A percentile compares a stretch with the other conserved stretches of the same genome.
Evolutionary conservation across 1,140 invertebrate species (phyloP).

Genomic region (Drosophila subpulchrella): DNA sequence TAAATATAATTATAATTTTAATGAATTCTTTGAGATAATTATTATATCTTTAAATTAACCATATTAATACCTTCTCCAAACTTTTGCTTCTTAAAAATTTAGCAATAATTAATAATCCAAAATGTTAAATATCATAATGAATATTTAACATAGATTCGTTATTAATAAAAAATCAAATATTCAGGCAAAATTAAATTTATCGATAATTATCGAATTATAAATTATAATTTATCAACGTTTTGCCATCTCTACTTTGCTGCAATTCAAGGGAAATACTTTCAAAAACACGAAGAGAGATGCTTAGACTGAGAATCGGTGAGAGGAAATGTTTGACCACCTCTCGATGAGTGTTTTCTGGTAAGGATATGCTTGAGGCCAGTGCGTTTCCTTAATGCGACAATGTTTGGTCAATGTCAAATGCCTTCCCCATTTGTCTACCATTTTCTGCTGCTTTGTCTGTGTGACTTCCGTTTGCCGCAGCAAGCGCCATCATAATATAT

Average conservation of each 20-base stretch:
- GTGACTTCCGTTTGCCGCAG: constrained; percentile 56
- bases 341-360: constrained; percentile 20
- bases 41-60: no score
- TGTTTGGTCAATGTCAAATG: constrained; percentile 70
- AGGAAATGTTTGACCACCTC: constrained; percentile 41
- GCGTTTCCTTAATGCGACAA: constrained; percentile 72
- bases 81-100: no score
- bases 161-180: background rate
- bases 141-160: background rate
- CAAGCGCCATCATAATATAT: constrained; percentile 3
- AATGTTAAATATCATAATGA: no score
- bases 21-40: no score
- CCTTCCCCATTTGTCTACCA: constrained; percentile 17
- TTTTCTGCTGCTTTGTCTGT: constrained; percentile 31
- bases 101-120: no score
- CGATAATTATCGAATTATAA: no score
- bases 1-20: no score
- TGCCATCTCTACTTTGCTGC: background rate
- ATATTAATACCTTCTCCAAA: no score
- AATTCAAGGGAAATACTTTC: background rate
- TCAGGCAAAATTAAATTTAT: background rate
- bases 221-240: background rate
- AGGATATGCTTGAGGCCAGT: constrained; percentile 67
- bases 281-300: background rate
- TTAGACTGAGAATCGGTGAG: background rate